Base-by-base conservation (phyloP, 2,888 invertebrate genomes). In the Acleris cristana region DNA sequence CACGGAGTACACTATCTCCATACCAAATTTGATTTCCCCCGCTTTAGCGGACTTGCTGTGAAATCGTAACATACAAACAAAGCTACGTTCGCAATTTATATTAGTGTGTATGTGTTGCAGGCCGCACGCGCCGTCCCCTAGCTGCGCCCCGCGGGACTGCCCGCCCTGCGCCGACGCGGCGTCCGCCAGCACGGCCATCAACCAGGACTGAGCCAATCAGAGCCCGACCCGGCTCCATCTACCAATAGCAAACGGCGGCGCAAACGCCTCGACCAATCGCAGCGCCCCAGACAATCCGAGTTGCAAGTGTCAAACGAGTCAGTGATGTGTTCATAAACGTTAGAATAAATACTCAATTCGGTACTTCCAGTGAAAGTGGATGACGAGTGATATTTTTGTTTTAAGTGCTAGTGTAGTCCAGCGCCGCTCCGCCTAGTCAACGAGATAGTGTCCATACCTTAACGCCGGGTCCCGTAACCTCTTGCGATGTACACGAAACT, bases 371-470 rank as follows among this genome's bases (percentile, higher is more conserved):
- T 91, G 91, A 78, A 69, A 74, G 83, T 86, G 86, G 82, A 82
- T 79, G 85, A 84, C 82, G 87, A 89, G 91, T 91, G 90, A 91
- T 91, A 91, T 89, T 89, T 85, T 83, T 73, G 72, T 72, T 66
- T 76, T 71, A 72, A 69, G 64, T 64, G 54, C 40, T 62, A 64
- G 60, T 62, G 51, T 45, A 61, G 58, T 45, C 59, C 58, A 69
- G 30, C 83, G 85, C 82, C 83, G 82, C 84, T 87, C 89, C 89
- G 90, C 90, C 91, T 91, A 91, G 90, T 90, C 90, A 88, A 86
- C 83, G 84, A 84, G 81, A 81, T 82, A 81, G 82, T 85, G 84
- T 85, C 78, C 14, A 76, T 75, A 69, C 72, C 34, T 52, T 10
- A 40, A 18, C 30, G 19, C 19, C 54, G 59, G 60, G 51, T 55